Evolutionary conservation across 2,113 vertebrate species (phyloP).

Genomic region (Campylorhamphus procurvoides): DNA sequence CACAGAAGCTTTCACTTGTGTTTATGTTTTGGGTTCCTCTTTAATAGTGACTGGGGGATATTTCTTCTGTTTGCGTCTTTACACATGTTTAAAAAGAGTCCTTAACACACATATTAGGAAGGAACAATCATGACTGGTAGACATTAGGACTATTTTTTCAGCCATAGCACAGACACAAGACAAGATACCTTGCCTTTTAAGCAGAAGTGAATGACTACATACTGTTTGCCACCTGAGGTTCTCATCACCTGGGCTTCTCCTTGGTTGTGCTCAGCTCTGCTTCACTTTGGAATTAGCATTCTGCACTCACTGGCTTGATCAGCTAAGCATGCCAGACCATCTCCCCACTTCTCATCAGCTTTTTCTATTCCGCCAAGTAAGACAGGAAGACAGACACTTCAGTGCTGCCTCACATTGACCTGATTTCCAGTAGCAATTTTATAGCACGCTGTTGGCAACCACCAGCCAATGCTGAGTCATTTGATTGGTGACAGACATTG

Average conservation of each 20-base stretch:
- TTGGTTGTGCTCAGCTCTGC: background rate
- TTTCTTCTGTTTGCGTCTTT: background rate
- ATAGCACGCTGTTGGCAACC: background rate
- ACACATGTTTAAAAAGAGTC: background rate
- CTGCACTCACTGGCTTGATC: background rate
- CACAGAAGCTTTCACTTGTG: background rate
- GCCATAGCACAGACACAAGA: background rate
- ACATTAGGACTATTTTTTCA: background rate
- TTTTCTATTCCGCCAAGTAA: background rate
- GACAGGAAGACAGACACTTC: background rate
- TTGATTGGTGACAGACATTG: background rate
- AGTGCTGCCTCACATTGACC: background rate
- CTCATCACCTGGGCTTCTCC: background rate
- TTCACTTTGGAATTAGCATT: background rate
- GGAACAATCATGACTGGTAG: background rate
- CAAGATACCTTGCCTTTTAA: background rate
- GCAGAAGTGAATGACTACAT: background rate
- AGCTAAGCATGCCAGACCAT: background rate
- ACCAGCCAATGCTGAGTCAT: background rate
- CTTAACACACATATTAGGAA: background rate
- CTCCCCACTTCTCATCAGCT: background rate
- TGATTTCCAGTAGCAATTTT: background rate
- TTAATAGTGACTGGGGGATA: background rate
- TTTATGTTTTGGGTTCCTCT: background rate
- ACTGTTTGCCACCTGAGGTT: background rate